These are phyloP conservation scores for Oscheius sp. DNA, from an alignment of 2,888 invertebrate genomes.

Conservation along the genomic window DNA sequence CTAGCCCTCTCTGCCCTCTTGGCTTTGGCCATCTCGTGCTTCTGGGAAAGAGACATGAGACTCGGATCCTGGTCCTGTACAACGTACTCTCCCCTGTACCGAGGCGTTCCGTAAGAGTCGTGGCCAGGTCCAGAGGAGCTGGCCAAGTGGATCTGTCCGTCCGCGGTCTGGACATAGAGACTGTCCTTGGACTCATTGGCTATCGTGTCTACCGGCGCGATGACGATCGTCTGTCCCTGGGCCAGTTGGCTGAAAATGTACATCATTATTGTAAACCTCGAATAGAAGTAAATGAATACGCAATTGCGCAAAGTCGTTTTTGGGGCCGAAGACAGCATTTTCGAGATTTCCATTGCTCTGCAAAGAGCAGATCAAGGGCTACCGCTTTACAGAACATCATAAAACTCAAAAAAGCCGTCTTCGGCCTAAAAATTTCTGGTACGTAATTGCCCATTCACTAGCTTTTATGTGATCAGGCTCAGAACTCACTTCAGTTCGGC, in stretches of 20 bases:
- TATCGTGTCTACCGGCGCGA: background rate
- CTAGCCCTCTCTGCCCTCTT: conserved; percentile 50
- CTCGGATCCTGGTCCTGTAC: conserved; percentile 8
- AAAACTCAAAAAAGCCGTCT: too few species aligned
- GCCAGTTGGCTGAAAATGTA: conserved; percentile 15
- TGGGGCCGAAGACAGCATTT: too few species aligned
- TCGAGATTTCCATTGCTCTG: too few species aligned
- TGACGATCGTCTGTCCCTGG: conserved; percentile 29
- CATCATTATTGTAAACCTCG: background rate
- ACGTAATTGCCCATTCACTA: too few species aligned
- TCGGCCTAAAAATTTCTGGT: too few species aligned
- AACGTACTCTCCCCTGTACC: background rate
- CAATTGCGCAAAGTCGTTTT: too few species aligned
- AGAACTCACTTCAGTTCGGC: conserved; percentile 18
- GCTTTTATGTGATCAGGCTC: too few species aligned
- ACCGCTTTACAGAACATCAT: too few species aligned
- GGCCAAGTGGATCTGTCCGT: background rate
- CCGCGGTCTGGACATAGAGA: background rate
- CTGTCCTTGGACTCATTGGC: background rate
- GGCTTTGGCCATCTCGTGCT: conserved; percentile 34
- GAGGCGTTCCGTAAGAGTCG: background rate
- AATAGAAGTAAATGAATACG: too few species aligned
- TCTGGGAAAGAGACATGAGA: background rate
- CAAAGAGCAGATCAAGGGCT: too few species aligned
- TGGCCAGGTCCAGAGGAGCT: background rate